These are phyloP conservation scores for Temnothorax curvispinosus DNA, from an alignment of 1,140 invertebrate genomes.

Conservation along the genomic window DNA sequence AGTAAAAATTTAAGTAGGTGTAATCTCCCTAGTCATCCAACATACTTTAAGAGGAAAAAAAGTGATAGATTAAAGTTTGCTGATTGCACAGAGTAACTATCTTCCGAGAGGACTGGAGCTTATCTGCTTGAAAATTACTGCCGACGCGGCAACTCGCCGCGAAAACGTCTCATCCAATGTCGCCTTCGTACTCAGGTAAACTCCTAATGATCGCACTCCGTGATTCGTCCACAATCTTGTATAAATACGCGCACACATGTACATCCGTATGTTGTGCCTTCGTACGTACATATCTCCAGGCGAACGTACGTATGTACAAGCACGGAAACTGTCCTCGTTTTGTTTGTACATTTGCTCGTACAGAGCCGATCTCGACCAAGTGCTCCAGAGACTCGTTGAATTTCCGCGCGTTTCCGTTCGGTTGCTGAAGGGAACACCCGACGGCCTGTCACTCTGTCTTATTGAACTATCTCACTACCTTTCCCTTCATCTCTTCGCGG, in stretches of 20 bases:
- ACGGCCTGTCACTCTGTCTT: conserved; percentile 43
- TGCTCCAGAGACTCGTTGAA: conserved; percentile 60
- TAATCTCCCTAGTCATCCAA: not conserved
- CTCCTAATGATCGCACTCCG: conserved; percentile 46
- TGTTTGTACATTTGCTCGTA: conserved; percentile 28
- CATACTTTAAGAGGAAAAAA: not conserved
- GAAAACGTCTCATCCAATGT: conserved; percentile 45
- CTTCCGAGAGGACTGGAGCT: conserved; percentile 20
- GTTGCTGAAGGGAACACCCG: conserved; percentile 38
- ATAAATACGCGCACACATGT: conserved; percentile 24
- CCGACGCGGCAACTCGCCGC: conserved; percentile 34
- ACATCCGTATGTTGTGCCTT: not conserved
- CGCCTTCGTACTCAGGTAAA: conserved; percentile 48
- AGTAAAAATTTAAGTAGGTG: conserved; percentile 28
- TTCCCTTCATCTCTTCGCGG: not conserved
- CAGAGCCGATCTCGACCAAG: conserved; percentile 41
- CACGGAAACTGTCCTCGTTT: conserved; percentile 10
- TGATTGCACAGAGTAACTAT: conserved; percentile 43
- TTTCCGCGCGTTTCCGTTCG: conserved; percentile 46
- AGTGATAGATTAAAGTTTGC: conserved; percentile 51
- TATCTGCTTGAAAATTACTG: conserved; percentile 60
- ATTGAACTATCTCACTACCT: conserved; percentile 48
- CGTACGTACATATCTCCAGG: not conserved
- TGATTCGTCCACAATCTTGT: conserved; percentile 31
- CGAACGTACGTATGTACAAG: not conserved